Percentiles rank a stretch among this genome's conserved stretches.
Conservation (phyloP, 2,113 vertebrate species). For the Dipodomys merriami region DNA sequence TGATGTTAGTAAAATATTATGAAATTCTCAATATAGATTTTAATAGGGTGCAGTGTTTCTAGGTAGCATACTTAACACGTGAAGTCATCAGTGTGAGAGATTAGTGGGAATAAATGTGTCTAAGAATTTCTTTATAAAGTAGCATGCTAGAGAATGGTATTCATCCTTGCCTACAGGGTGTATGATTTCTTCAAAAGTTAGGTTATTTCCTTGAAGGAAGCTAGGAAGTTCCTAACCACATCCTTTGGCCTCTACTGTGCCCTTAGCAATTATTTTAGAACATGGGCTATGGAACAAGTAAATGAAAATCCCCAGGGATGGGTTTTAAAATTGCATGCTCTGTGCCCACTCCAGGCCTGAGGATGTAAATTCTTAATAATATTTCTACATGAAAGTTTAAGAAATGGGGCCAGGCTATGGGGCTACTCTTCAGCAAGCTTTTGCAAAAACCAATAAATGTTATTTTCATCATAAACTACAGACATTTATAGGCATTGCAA, state of each 20-base stretch:
- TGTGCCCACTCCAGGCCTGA: conserved; percentile 11
- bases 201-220: conserved; percentile 19
- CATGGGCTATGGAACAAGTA: background rate
- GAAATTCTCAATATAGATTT: background rate
- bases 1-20: background rate
- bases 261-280: conserved; percentile 62
- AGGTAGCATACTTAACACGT: background rate
- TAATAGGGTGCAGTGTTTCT: background rate
- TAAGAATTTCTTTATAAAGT: conserved; percentile 31
- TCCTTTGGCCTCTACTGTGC: background rate
- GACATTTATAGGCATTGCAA: background rate
- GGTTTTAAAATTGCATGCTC: background rate
- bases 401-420: background rate
- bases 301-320: conserved; percentile 20
- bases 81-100: background rate
- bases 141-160: background rate
- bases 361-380: conserved; percentile 59
- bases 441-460: background rate
- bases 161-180: background rate
- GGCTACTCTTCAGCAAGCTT: background rate
- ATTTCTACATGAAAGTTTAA: conserved; percentile 38
- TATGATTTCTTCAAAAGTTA: conserved; percentile 31
- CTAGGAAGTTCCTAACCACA: background rate
- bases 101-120: background rate
- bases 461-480: conserved; percentile 4